Percentiles rank a stretch among this genome's conserved stretches.
Conservation (phyloP, 2,888 invertebrate genomes). For the Aphelenchoides bicaudatus region DNA sequence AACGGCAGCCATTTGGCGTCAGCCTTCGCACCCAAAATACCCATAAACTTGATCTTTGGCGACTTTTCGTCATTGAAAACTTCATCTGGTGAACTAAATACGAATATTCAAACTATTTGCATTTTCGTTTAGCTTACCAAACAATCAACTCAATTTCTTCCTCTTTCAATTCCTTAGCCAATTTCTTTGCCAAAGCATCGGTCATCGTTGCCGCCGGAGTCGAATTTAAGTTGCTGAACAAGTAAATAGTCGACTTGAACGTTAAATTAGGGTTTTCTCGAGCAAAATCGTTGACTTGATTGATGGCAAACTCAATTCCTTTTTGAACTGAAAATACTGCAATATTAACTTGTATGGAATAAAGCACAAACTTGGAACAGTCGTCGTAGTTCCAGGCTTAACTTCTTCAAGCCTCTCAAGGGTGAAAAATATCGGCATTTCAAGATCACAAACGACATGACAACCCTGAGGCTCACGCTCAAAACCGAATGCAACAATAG, state of each 20-base stretch:
- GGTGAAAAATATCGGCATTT: constrained; percentile 23
- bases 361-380: constrained; percentile 25
- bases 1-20: neutral
- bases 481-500: constrained; percentile 24
- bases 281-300: neutral
- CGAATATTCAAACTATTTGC: neutral
- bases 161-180: neutral
- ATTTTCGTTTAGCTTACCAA: neutral
- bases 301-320: constrained; percentile 1
- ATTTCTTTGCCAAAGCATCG: neutral
- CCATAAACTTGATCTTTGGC: neutral
- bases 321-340: neutral
- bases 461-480: too few relatives aligned
- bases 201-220: neutral
- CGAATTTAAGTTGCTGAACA: constrained; percentile 1
- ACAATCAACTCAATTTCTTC: neutral
- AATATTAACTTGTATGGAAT: neutral
- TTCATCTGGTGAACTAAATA: constrained; percentile 14
- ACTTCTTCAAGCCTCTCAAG: constrained; percentile 26
- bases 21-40: constrained; percentile 11
- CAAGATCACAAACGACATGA: too few relatives aligned
- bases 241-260: neutral
- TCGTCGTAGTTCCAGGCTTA: constrained; percentile 16
- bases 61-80: neutral
- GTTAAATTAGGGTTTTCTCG: neutral